Evolutionary conservation across 2,888 invertebrate genomes (phyloP).

Genomic region (Ecdyonurus torrentis): DNA sequence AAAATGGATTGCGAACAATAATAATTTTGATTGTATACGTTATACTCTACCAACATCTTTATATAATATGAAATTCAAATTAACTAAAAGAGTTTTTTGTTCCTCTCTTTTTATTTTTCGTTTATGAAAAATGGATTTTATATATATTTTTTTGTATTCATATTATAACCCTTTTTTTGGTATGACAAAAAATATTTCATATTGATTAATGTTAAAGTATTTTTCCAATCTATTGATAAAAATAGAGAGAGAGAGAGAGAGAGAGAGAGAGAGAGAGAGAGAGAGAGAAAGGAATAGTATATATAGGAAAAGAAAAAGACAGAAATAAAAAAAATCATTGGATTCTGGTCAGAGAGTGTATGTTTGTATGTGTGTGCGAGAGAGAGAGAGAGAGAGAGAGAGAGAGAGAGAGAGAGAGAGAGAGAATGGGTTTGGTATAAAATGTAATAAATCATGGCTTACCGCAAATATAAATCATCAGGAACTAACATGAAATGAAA

Average conservation of each 20-base stretch:
- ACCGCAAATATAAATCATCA: constrained; percentile 52
- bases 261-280: neutral
- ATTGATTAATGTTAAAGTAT: neutral
- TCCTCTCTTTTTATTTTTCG: neutral
- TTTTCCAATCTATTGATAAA: neutral
- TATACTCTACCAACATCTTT: neutral
- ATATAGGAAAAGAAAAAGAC: neutral
- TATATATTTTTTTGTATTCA: neutral
- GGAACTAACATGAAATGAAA: constrained; percentile 33
- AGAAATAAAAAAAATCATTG: neutral
- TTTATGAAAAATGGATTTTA: neutral
- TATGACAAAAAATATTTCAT: neutral
- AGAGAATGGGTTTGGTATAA: constrained; percentile 7
- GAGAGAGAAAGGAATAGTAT: neutral
- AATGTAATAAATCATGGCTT: constrained; percentile 48
- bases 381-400: constrained; percentile 4
- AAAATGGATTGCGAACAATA: neutral
- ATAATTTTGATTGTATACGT: neutral
- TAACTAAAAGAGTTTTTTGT: neutral
- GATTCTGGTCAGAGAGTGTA: constrained; percentile 8
- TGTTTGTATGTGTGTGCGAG: constrained; percentile 1
- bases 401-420: constrained; percentile 3
- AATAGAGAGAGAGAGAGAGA: neutral
- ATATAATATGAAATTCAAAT: neutral
- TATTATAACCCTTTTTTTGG: neutral